Evolutionary conservation across 2,113 vertebrate species (phyloP).

Genomic region (Grammomys surdaster): DNA sequence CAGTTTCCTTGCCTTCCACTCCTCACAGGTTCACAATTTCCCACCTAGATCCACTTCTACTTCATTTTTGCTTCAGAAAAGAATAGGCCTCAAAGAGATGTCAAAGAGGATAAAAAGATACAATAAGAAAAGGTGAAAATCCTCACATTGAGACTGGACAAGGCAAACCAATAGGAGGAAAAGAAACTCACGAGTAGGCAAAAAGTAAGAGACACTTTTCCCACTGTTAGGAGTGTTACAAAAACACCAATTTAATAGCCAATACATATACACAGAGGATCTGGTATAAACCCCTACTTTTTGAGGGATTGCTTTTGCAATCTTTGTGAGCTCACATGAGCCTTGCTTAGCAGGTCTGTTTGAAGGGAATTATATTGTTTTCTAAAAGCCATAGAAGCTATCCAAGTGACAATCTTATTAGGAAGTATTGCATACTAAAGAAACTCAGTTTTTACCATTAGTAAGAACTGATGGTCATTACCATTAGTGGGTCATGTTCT

Average conservation of each 20-base stretch:
- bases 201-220: neutral
- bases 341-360: neutral
- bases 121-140: neutral
- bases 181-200: neutral
- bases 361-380: too few species aligned
- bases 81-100: neutral
- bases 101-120: neutral
- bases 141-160: neutral
- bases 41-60: neutral
- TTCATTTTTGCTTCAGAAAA: neutral
- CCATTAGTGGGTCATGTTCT: neutral
- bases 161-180: neutral
- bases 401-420: too few species aligned
- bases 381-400: too few species aligned
- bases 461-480: too few species aligned
- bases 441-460: too few species aligned
- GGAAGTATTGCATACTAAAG: too few species aligned
- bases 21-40: neutral
- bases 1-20: neutral
- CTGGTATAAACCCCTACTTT: neutral
- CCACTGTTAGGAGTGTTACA: neutral
- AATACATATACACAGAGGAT: neutral
- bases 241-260: neutral
- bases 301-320: neutral
- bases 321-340: neutral